Base-by-base conservation (phyloP, 2,888 invertebrate species). In the Baccha elongata region DNA sequence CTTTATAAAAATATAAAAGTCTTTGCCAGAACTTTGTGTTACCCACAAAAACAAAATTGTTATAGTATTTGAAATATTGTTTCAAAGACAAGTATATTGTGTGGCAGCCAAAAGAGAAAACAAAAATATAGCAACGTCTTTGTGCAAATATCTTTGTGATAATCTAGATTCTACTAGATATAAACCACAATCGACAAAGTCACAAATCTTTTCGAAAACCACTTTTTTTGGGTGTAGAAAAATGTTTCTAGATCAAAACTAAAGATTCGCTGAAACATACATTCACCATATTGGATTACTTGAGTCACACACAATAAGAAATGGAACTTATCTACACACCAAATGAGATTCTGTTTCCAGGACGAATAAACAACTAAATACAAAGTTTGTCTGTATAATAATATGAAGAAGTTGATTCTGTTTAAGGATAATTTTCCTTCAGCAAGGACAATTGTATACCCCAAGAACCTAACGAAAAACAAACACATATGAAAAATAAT, bases 401-500 rank as follows among this genome's bases (percentile, higher is more conserved):
- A 23, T n/a, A n/a, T 26, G 19, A 7, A 7, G 29, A 8, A 3
- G 29, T 8, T 8, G 29, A 32, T 15, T 23, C 32, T 17, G 29
- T 40, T 26, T 32, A 8, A 32, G 8, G 8, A 32, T 32, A 23
- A 23, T 5, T 32, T 7, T 32, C 29, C 29, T 8, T 32, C 5
- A 7, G 8, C 29, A 32, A 32, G 29, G 29, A 32, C 29, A 7
- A 4, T 8, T 8, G 8, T 15, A 26, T n/a, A n/a, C n/a, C n/a
- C n/a, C 23, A 23, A 32, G 5, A 32, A 32, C 8, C 29, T 32
- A 6, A 32, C 5, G 29, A 32, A 32, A 32, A 8, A 37, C 32
- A 37, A 15, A 58, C n/a, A 29, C 8, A 48, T 29, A 8, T 21
- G 23, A 35, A 46, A 35, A 64, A 35, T 69, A 58, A 32, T n/a